Base-by-base conservation (phyloP, 2,113 vertebrate species). In the Sinocyclocheilus rhinocerous region DNA sequence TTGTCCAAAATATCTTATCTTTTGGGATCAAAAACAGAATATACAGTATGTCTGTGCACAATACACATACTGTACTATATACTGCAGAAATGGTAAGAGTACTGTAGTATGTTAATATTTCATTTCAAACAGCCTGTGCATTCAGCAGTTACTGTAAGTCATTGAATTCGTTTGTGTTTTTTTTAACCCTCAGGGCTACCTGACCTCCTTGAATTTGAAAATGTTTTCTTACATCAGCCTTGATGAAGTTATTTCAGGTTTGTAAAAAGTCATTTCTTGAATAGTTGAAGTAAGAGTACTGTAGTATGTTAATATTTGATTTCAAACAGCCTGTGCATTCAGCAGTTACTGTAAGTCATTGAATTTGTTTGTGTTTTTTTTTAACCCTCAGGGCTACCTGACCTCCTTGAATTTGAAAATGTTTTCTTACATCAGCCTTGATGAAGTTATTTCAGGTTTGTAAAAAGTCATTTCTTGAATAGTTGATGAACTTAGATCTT, bases 171-270 rank as follows among this genome's bases (percentile, higher is more conserved):
- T 76, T 70, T 84, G 6, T 78, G 22, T 7, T 69, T 79, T 79
- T 18, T 12, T 45, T 10, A 10, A 18, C 8, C 1, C 83, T 26
- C 87, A 99, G 98, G 97, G 97, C 12, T 99, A 98, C 87, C 59
- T 97, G 52, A 90, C 96, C 2, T 96, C 94, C 0, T 93, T 99
- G 81, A 96, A 95, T 89, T 92, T 96, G 90, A 99, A 97, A 88
- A 96, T 96, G 20, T 95, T 97, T 89, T 85, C 97, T 39, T 99
- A 97, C 77, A 95, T 99, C 88, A 96, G 95, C 91, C 91, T 99
- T 93, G 97, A 98, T 85, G 91, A 94, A 55, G 93, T 95, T 61
- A 92, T 99, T 67, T 84, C 96, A 92, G 97, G 98, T 99, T 94
- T 93, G 72, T 77, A 26, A 61, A 26, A 7, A 26, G 11, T 70